Percentiles rank a stretch among this genome's conserved stretches.
Evolutionary conservation across 2,797 vertebrate species (phyloP).

Genomic region (Sarcophilus harrisii): DNA sequence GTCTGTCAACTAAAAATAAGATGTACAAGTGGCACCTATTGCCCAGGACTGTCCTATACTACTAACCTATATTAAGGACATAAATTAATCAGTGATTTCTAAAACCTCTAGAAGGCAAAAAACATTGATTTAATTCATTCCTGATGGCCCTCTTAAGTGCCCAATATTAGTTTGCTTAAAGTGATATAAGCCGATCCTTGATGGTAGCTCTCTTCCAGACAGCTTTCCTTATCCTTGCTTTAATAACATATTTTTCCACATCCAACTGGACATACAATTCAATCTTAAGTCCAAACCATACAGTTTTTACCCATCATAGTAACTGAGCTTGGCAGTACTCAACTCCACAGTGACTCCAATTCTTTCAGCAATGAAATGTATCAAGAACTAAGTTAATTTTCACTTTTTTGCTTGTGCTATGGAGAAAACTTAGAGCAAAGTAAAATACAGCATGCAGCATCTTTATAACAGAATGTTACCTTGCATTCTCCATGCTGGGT

Average conservation of each 20-base stretch:
- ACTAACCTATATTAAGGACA: background rate
- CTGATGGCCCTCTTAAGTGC: background rate
- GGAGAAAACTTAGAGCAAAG: background rate
- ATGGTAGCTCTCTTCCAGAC: background rate
- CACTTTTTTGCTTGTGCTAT: background rate
- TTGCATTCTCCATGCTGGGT: background rate
- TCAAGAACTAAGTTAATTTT: background rate
- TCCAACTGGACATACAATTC: background rate
- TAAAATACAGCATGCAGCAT: background rate
- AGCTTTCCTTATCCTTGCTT: background rate
- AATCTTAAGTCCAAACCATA: background rate
- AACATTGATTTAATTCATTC: background rate
- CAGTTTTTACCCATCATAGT: background rate
- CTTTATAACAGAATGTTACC: background rate
- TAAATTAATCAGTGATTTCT: background rate
- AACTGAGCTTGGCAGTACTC: background rate
- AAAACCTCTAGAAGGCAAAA: background rate
- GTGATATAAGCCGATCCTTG: background rate
- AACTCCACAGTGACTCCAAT: background rate
- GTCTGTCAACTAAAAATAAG: background rate
- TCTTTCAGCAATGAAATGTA: background rate
- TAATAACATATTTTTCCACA: background rate
- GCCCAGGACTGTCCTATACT: background rate
- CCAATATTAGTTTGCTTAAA: background rate
- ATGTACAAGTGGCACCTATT: background rate